phyloP scores from a whole-genome alignment of 2,113 vertebrate species.

The Onychostruthus taczanowskii region DNA sequence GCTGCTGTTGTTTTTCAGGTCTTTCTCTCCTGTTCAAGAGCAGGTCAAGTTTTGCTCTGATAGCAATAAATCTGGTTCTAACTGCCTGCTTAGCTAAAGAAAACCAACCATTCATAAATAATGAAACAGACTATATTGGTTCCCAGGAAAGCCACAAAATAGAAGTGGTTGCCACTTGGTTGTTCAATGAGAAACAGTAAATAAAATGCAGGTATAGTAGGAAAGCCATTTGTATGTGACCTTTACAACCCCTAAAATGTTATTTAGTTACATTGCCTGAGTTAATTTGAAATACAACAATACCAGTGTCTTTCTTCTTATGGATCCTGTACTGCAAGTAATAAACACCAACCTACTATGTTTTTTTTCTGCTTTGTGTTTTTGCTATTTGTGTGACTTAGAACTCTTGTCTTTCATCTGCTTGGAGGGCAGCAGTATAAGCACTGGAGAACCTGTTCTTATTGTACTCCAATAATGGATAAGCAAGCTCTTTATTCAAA shows the following conservation, averaged over 20 bases:
- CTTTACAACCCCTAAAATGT: neutral
- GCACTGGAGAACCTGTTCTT: neutral
- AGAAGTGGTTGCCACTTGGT: neutral
- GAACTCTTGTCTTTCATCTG: neutral
- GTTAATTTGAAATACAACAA: neutral
- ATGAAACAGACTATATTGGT: neutral
- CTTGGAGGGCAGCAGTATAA: neutral
- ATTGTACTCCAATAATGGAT: neutral
- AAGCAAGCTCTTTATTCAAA: neutral
- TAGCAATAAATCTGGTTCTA: neutral
- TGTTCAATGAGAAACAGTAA: neutral
- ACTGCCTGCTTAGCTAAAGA: neutral
- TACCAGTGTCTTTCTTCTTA: neutral
- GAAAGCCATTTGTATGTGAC: neutral
- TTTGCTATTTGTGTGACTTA: neutral
- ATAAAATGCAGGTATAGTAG: neutral
- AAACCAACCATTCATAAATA: neutral
- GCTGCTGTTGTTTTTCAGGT: neutral
- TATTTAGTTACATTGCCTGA: neutral
- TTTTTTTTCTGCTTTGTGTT: neutral
- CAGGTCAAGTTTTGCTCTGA: neutral
- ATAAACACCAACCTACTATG: neutral
- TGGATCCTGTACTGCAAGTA: neutral
- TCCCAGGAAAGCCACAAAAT: neutral
- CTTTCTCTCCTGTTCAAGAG: neutral